These are phyloP conservation scores for Heloderma charlesbogerti DNA, from an alignment of 2,113 vertebrate species.

Conservation along the genomic window DNA sequence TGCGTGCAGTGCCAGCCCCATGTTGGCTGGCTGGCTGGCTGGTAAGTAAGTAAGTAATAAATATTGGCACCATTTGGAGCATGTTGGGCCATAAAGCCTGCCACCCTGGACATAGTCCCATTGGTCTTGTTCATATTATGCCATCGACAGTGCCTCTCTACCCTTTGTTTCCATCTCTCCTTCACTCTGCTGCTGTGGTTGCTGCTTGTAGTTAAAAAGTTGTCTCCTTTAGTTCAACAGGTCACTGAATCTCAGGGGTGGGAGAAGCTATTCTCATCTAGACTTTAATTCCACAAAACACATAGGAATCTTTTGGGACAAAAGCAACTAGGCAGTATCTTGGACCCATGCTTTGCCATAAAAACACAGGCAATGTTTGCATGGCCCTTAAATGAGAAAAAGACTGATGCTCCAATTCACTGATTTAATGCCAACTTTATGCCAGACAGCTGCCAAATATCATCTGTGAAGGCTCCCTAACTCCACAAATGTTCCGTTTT, in stretches of 20 bases:
- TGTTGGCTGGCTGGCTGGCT: neutral
- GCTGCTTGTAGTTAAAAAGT: neutral
- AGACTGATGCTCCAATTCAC: neutral
- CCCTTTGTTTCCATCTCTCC: neutral
- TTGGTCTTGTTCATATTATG: neutral
- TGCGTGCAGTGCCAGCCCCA: neutral
- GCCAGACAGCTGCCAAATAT: neutral
- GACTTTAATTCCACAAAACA: neutral
- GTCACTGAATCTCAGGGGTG: neutral
- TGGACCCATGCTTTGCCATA: neutral
- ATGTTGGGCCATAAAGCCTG: rapidly evolving
- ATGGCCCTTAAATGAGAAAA: neutral
- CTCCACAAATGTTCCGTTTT: neutral
- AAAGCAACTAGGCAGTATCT: neutral
- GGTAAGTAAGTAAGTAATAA: neutral
- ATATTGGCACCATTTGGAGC: neutral
- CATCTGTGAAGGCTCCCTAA: neutral
- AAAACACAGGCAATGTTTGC: neutral
- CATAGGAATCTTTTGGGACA: conserved; percentile 3
- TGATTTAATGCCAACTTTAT: neutral
- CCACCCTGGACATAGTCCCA: rapidly evolving
- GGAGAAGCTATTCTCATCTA: neutral
- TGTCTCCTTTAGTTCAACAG: neutral
- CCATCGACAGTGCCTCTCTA: neutral
- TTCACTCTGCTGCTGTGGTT: neutral